Evolutionary conservation across 2,797 vertebrate species (phyloP).

Genomic region (Cuculus canorus): DNA sequence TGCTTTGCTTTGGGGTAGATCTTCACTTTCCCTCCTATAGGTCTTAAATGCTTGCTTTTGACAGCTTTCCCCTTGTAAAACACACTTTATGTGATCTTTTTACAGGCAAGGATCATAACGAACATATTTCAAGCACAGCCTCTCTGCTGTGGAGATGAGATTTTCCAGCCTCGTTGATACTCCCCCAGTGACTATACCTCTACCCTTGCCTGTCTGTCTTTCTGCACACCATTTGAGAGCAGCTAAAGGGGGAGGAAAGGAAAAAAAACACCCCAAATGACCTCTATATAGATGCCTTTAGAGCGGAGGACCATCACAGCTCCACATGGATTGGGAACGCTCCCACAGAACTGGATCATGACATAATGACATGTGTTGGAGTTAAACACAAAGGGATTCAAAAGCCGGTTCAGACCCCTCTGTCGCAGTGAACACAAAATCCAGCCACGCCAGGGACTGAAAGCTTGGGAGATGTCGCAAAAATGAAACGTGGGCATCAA

Average conservation of each 20-base stretch:
- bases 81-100: neutral
- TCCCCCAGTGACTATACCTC: no score
- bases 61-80: neutral
- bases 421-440: rapidly evolving
- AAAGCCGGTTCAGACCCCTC: rapidly evolving
- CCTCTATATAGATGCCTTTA: rapidly evolving
- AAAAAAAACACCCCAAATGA: neutral
- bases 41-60: neutral
- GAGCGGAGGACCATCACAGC: neutral
- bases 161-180: neutral
- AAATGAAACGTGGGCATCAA: neutral
- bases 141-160: neutral
- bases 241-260: no score
- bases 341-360: rapidly evolving
- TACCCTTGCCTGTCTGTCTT: no score
- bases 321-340: neutral
- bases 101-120: neutral
- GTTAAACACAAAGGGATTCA: neutral
- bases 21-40: neutral
- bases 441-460: rapidly evolving
- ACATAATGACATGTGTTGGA: rapidly evolving
- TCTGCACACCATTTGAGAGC: no score
- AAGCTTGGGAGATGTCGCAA: rapidly evolving
- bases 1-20: rapidly evolving
- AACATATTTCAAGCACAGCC: neutral